phyloP scores from a whole-genome alignment of 2,797 vertebrate species.

The Astyanax mexicanus region DNA sequence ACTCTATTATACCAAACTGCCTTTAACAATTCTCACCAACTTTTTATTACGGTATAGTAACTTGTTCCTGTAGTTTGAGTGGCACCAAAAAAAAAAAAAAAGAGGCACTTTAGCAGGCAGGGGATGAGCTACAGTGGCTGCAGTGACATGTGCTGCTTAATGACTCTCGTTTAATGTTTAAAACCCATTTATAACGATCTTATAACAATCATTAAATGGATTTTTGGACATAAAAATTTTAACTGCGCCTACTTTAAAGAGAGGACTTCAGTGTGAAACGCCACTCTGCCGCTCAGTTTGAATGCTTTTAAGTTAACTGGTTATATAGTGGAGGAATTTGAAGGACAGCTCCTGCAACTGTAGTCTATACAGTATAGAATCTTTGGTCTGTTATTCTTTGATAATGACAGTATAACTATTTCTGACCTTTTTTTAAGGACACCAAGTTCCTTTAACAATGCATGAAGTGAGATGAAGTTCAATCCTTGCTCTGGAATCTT shows the following conservation, averaged over 20 bases:
- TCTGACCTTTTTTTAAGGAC: not conserved
- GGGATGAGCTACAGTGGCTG: not conserved
- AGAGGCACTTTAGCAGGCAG: not conserved
- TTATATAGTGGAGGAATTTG: not conserved
- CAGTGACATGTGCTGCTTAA: conserved; percentile 28
- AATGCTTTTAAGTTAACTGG: not conserved
- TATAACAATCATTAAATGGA: conserved; percentile 15
- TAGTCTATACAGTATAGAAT: not conserved
- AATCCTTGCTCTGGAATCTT: too few relatives aligned
- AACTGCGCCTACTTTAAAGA: not conserved
- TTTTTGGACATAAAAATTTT: not conserved
- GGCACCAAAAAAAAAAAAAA: not conserved
- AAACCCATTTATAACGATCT: conserved; percentile 17
- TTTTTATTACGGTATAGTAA: not conserved
- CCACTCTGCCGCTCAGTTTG: not conserved
- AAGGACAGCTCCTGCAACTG: too few relatives aligned
- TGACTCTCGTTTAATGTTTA: conserved; percentile 6
- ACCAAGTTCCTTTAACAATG: too few relatives aligned
- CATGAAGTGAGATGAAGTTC: too few relatives aligned
- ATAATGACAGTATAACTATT: not conserved
- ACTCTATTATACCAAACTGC: not conserved
- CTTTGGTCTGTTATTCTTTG: too few relatives aligned
- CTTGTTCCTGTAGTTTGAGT: not conserved
- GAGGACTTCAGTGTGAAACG: not conserved
- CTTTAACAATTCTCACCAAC: not conserved